Evolutionary conservation across 2,888 invertebrate genomes (phyloP).

Genomic region (Lordiphosa andalusiaca): DNA sequence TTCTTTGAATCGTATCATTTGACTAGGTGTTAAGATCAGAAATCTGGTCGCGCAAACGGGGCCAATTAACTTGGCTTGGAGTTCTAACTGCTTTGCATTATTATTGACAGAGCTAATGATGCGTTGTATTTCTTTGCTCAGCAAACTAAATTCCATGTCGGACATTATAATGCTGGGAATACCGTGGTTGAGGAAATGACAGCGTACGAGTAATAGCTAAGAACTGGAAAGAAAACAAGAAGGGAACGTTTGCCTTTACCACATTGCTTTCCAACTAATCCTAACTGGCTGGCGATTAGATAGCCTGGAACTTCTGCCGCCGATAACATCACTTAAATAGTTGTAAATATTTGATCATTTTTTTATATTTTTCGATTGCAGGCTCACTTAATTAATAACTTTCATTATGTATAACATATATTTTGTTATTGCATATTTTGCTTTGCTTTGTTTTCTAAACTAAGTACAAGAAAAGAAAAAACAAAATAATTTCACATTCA

Average conservation of each 20-base stretch:
- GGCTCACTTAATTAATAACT: slow-evolving; percentile 38
- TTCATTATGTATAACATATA: slow-evolving; percentile 45
- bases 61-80: slow-evolving; percentile 88
- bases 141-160: slow-evolving; percentile 86
- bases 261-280: no score
- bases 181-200: slow-evolving; percentile 32
- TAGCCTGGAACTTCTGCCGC: no score
- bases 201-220: slow-evolving; percentile 6
- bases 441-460: slow-evolving; percentile 31
- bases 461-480: slow-evolving; percentile 42
- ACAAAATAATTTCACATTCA: slow-evolving; percentile 37
- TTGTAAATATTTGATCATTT: slow-evolving; percentile 4
- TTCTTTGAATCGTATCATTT: slow-evolving; percentile 87
- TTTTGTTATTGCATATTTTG: slow-evolving; percentile 27
- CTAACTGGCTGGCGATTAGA: no score
- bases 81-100: slow-evolving; percentile 87
- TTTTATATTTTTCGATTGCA: slow-evolving; percentile 39
- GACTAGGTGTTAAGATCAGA: slow-evolving; percentile 88
- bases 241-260: no score
- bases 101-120: slow-evolving; percentile 90
- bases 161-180: slow-evolving; percentile 38
- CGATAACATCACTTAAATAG: not conserved
- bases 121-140: slow-evolving; percentile 90
- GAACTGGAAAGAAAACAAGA: no score
- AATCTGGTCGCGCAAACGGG: slow-evolving; percentile 84